Percentiles rank a stretch among this genome's conserved stretches.
These are phyloP conservation scores for Geophilus truncorum DNA, from an alignment of 2,888 invertebrate species.

Conservation along the genomic window DNA sequence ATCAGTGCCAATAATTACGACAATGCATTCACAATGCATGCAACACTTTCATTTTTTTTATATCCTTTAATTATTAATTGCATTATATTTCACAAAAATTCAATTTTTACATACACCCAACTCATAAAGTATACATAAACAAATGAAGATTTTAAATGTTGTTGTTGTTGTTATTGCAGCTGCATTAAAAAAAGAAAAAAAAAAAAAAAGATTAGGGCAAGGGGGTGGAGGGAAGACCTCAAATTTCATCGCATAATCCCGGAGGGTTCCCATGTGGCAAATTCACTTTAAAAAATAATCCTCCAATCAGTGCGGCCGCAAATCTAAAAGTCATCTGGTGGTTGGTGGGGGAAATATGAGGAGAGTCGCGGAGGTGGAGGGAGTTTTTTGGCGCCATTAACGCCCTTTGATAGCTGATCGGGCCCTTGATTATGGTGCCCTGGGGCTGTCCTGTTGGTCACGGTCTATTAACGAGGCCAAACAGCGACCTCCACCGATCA, in stretches of 20 bases:
- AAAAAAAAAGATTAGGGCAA: too few relatives aligned
- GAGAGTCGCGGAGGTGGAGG: not conserved
- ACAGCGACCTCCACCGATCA: conserved; percentile 9
- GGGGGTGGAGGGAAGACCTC: not conserved
- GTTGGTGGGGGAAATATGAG: not conserved
- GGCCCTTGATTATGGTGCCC: conserved; percentile 8
- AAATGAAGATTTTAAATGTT: too few relatives aligned
- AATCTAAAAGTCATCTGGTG: conserved; percentile 6
- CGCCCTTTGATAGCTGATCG: conserved; percentile 10
- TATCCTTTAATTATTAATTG: too few relatives aligned
- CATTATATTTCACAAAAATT: too few relatives aligned
- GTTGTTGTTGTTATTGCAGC: not conserved
- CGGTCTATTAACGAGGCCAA: not conserved
- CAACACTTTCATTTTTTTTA: too few relatives aligned
- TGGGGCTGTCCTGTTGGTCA: conserved; percentile 3
- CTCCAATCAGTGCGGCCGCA: not conserved
- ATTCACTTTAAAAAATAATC: conserved; percentile 7
- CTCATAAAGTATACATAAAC: too few relatives aligned
- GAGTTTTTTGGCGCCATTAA: conserved; percentile 11
- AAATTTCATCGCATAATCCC: not conserved
- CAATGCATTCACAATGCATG: too few relatives aligned
- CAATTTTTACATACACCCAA: too few relatives aligned
- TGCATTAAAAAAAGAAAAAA: not conserved
- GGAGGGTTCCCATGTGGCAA: not conserved
- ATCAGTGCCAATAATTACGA: too few relatives aligned